phyloP scores from a whole-genome alignment of 2,797 vertebrate genomes.

The Picus viridis region DNA sequence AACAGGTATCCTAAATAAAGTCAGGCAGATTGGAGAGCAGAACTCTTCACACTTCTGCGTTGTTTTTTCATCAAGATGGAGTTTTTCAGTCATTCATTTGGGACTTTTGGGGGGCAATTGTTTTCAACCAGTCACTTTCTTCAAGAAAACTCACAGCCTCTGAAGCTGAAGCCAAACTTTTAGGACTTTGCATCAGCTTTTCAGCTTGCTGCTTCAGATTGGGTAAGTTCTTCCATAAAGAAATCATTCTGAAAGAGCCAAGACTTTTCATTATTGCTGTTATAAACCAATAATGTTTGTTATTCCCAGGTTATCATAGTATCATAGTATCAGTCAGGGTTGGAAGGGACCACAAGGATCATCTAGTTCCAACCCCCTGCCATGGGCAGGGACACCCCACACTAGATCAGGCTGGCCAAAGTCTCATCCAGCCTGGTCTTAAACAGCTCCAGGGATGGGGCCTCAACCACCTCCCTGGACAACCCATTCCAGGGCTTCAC shows the following conservation, averaged over 20 bases:
- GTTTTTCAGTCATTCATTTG: not conserved
- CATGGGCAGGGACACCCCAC: no score
- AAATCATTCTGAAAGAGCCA: conserved; percentile 74
- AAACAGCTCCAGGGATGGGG: no score
- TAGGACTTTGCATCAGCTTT: conserved; percentile 55
- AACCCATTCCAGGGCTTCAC: no score
- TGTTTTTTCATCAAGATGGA: conserved; percentile 71
- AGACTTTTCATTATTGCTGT: not conserved
- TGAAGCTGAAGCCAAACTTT: conserved; percentile 8
- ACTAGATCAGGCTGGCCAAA: no score
- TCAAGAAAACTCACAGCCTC: not conserved
- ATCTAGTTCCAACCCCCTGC: no score
- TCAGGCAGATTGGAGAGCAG: not conserved
- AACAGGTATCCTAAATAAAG: not conserved
- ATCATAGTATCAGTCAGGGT: no score
- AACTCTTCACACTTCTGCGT: conserved; percentile 68
- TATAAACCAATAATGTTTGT: not conserved
- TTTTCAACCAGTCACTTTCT: not conserved
- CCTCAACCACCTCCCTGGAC: no score
- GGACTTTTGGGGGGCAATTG: not conserved
- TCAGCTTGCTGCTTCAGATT: conserved; percentile 75
- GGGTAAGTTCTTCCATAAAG: conserved; percentile 73
- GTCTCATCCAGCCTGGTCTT: no score
- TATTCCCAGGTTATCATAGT: not conserved
- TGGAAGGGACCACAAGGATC: no score